Evolutionary conservation across 1,140 invertebrate species (phyloP), one percentile per base, ranked within the genome.

Genomic region (Rhagoletis zephyria): DNA sequence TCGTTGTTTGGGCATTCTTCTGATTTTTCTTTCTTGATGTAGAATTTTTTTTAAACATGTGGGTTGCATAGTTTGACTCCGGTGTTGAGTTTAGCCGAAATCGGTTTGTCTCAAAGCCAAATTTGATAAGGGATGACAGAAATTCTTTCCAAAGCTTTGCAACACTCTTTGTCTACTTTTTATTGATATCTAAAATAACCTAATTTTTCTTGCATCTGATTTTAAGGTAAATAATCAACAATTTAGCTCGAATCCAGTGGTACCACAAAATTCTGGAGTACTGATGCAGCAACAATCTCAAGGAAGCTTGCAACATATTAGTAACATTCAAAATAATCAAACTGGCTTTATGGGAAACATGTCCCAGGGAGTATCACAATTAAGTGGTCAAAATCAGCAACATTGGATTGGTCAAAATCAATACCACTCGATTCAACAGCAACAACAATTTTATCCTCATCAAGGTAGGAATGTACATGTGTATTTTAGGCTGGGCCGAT

Each of bases 191-290:
- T 30, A 30, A 30, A 30, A 30, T 30, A 30, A 30, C 30, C 30
- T 51, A 81, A 51, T 81, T 48, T 48, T 81, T 56, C n/a, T 51
- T 81, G 3, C 14, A n/a, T 51, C 14, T 12, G 10, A 40, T 19
- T 42, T 77, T 5, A 56, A 92, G 89, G 91, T 92, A 87, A 92
- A 90, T 64, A 90, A 91, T 90, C 91, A 92, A 48, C 92, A 92
- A 77, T 93, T 91, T 88, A 90, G 88, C 12, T 90, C 90, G 7
- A 92, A 92, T 85, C 89, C 88, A 88, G 90, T 93, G 90, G 90
- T 92, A 89, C 91, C 91, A 85, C 90, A 90, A 59, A 89, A 88
- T 67, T 85, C 87, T 56, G 88, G 87, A 56, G 87, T 65, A 19
- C 88, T 89, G 87, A 89, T 89, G 88, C 90, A 85, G 85, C 91